These are phyloP conservation scores for Steatornis caripensis DNA, from an alignment of 2,113 vertebrate species.

Conservation along the genomic window DNA sequence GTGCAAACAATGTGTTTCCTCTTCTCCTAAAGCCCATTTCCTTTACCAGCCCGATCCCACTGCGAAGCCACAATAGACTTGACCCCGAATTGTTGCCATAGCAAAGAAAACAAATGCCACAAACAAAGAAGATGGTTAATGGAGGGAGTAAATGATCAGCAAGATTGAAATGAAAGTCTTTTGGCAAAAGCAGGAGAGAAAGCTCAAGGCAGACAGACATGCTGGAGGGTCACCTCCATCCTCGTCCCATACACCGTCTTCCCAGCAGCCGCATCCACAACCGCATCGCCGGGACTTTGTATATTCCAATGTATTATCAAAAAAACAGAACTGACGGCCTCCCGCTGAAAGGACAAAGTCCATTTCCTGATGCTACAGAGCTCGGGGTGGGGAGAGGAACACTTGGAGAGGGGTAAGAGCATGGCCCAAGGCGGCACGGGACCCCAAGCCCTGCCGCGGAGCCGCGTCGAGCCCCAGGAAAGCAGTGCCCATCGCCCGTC, in stretches of 20 bases:
- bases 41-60: neutral
- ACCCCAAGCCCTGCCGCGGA: neutral
- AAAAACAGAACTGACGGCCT: fast-evolving
- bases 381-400: neutral
- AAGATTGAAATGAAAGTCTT: neutral
- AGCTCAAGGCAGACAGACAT: fast-evolving
- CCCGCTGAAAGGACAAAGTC: neutral
- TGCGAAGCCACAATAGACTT: neutral
- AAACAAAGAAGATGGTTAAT: neutral
- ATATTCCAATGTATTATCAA: fast-evolving
- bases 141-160: neutral
- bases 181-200: neutral
- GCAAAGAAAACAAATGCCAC: neutral
- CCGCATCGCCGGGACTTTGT: neutral
- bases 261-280: neutral
- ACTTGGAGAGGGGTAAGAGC: neutral
- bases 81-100: neutral
- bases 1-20: neutral
- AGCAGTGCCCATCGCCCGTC: neutral
- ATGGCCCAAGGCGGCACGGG: neutral
- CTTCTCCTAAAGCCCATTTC: neutral
- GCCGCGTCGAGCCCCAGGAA: neutral
- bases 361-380: neutral
- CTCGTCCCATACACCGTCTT: fast-evolving
- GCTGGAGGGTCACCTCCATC: neutral